Percentiles rank a stretch among this genome's conserved stretches.
Evolutionary conservation across 2,113 vertebrate genomes (phyloP).

Genomic region (Cervus canadensis): DNA sequence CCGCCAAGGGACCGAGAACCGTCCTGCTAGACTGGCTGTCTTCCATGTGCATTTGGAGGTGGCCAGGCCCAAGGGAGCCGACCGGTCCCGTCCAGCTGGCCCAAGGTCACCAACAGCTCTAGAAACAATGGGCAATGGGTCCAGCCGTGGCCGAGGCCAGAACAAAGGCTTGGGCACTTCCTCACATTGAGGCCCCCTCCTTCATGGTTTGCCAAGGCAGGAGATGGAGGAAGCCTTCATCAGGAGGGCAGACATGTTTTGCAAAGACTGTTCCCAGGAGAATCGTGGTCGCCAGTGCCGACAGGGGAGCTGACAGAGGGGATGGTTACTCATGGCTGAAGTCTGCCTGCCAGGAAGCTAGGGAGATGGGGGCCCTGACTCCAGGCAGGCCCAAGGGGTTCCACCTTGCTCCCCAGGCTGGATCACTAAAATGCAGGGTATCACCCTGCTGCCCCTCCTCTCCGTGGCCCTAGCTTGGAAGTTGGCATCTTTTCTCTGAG

Average conservation of each 20-base stretch:
- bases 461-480: not conserved
- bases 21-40: not conserved
- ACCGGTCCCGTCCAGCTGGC: not conserved
- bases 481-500: not conserved
- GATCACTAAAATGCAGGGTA: not conserved
- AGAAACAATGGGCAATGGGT: constrained; percentile 64
- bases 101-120: constrained; percentile 28
- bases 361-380: too few relatives aligned
- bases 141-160: constrained; percentile 44
- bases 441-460: not conserved
- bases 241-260: constrained; percentile 78
- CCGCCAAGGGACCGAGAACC: not conserved
- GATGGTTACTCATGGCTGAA: not conserved
- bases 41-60: not conserved
- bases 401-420: not conserved
- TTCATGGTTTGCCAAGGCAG: constrained; percentile 79
- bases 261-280: constrained; percentile 68
- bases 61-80: not conserved
- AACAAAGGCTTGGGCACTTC: constrained; percentile 81
- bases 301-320: not conserved
- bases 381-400: not conserved
- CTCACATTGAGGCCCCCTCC: constrained; percentile 76
- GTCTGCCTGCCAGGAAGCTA: not conserved
- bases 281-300: not conserved
- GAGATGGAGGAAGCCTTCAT: constrained; percentile 75